Evolutionary conservation across 2,113 vertebrate species (phyloP).

Genomic region (Takifugu bimaculatus): DNA sequence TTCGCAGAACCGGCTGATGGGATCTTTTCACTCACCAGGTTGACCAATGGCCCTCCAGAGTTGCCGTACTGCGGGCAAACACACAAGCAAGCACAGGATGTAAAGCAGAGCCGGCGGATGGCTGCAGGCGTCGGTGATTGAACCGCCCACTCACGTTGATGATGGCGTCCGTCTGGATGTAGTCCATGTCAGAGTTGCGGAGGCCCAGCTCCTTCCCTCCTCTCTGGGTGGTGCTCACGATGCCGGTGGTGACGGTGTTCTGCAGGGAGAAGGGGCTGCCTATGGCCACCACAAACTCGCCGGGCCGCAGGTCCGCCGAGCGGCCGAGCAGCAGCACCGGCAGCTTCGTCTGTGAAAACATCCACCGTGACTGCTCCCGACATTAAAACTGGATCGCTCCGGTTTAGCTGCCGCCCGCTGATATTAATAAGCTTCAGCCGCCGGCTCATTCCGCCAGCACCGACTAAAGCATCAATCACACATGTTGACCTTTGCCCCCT

Average conservation of each 20-base stretch:
- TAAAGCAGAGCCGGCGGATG: not conserved
- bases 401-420: not conserved
- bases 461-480: too few relatives aligned
- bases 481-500: too few relatives aligned
- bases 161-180: slow-evolving; percentile 95
- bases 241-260: slow-evolving; percentile 97
- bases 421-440: too few relatives aligned
- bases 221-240: slow-evolving; percentile 93
- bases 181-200: slow-evolving; percentile 93
- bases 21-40: slow-evolving; percentile 83
- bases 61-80: slow-evolving; percentile 89
- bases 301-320: slow-evolving; percentile 90
- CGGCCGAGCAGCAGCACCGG: slow-evolving; percentile 89
- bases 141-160: slow-evolving; percentile 86
- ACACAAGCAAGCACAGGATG: not conserved
- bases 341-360: slow-evolving; percentile 79
- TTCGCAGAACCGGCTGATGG: too few relatives aligned
- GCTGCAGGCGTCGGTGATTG: not conserved
- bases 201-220: slow-evolving; percentile 90
- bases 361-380: not conserved
- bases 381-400: not conserved
- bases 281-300: slow-evolving; percentile 94
- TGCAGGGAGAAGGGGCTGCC: slow-evolving; percentile 95
- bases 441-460: too few relatives aligned
- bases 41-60: slow-evolving; percentile 95